These are phyloP conservation scores for Beroe ovata DNA, from an alignment of 37 sponge, comb jelly and placozoan genomes.

Conservation along the genomic window DNA sequence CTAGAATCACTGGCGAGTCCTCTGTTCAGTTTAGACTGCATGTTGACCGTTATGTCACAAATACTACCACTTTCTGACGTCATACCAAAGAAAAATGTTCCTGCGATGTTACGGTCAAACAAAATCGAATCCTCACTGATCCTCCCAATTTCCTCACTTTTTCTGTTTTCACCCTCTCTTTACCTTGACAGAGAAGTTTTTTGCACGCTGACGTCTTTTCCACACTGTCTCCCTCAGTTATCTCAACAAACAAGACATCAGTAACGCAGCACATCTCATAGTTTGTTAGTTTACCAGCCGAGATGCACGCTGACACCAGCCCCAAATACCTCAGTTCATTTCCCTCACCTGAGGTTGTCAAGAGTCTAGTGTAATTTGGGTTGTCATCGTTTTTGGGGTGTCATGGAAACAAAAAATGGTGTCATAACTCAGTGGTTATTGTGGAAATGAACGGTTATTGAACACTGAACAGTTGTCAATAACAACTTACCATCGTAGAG, in stretches of 20 bases:
- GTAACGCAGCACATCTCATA: slow-evolving; percentile 34
- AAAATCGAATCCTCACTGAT: too few species aligned
- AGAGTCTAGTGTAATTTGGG: too few species aligned
- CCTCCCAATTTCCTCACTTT: too few species aligned
- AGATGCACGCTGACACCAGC: slow-evolving; percentile 38
- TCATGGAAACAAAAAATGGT: too few species aligned
- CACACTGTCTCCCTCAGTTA: slow-evolving; percentile 36
- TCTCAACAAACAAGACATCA: slow-evolving; percentile 58
- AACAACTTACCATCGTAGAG: slow-evolving; percentile 5
- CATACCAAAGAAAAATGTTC: slow-evolving; percentile 52
- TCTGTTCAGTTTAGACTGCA: slow-evolving; percentile 24
- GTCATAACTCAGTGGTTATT: too few species aligned
- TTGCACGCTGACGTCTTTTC: slow-evolving; percentile 46
- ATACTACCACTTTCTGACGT: neutral
- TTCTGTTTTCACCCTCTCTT: too few species aligned
- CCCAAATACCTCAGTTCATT: neutral
- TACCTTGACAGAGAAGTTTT: slow-evolving; percentile 33
- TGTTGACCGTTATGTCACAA: slow-evolving; percentile 48
- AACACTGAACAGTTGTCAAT: too few species aligned
- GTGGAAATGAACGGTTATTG: too few species aligned
- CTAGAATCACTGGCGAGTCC: neutral
- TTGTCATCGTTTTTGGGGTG: too few species aligned
- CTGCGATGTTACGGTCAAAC: too few species aligned
- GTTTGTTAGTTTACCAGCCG: slow-evolving; percentile 19
- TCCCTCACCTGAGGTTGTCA: slow-evolving; percentile 51